phyloP scores from a whole-genome alignment of 2,797 vertebrate species.

The Notolabrus celidotus region DNA sequence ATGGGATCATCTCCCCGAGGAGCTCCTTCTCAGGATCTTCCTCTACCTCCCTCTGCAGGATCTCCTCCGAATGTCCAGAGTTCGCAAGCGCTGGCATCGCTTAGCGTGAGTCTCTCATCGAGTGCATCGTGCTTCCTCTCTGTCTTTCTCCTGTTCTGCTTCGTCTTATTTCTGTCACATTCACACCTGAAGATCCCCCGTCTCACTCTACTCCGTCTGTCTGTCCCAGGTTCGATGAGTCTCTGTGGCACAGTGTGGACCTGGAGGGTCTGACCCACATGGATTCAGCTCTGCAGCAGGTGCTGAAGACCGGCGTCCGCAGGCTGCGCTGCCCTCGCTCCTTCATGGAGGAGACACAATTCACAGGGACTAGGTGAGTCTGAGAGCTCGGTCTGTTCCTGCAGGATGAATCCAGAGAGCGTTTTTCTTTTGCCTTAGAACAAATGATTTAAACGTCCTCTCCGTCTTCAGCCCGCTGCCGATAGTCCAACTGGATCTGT shows the following conservation, averaged over 20 bases:
- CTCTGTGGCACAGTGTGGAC: slow-evolving; percentile 93
- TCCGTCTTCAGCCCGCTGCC: slow-evolving; percentile 81
- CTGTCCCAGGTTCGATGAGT: slow-evolving; percentile 90
- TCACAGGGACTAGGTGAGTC: slow-evolving; percentile 86
- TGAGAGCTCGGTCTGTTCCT: too few relatives aligned
- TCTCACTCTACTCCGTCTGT: slow-evolving; percentile 7
- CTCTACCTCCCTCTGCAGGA: slow-evolving; percentile 87
- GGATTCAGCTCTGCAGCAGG: slow-evolving; percentile 84
- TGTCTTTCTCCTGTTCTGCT: neutral
- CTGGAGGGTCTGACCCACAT: slow-evolving; percentile 86
- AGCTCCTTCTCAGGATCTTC: slow-evolving; percentile 91
- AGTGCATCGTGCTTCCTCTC: neutral
- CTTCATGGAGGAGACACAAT: slow-evolving; percentile 83
- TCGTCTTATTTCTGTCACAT: neutral
- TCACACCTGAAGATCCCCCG: neutral
- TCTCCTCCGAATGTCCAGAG: slow-evolving; percentile 84
- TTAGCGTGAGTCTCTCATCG: slow-evolving; percentile 88
- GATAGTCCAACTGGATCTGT: slow-evolving; percentile 91
- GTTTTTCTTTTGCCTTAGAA: too few relatives aligned
- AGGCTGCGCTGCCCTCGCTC: slow-evolving; percentile 91
- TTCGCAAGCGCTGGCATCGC: slow-evolving; percentile 91
- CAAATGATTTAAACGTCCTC: neutral
- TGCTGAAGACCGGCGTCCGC: slow-evolving; percentile 86
- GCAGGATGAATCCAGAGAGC: too few relatives aligned
- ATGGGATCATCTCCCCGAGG: slow-evolving; percentile 93